Conservation (phyloP, 2,113 vertebrate genomes). For the Dicerorhinus sumatrensis region DNA sequence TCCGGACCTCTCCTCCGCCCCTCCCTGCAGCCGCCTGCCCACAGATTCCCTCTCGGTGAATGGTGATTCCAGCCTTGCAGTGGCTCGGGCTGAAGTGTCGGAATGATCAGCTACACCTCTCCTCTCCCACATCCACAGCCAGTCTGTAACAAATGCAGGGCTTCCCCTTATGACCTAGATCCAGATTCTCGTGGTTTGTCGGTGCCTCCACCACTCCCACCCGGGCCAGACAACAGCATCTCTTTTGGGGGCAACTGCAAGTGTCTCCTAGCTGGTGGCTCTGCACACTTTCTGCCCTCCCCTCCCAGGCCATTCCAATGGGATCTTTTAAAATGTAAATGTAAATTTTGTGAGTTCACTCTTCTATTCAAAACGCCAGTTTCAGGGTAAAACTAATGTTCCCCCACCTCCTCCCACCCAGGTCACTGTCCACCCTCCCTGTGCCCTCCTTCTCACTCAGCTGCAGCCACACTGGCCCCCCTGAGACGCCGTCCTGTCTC, state of each 20-base stretch:
- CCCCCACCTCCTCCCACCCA: neutral
- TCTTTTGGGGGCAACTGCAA: neutral
- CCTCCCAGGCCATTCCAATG: too few relatives aligned
- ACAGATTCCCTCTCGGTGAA: neutral
- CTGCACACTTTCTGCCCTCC: neutral
- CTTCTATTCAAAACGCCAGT: neutral
- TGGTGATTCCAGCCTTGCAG: neutral
- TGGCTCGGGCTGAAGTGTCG: neutral
- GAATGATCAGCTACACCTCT: neutral
- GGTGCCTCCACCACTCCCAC: neutral
- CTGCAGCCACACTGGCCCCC: neutral
- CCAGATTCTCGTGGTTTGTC: neutral
- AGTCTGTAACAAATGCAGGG: neutral
- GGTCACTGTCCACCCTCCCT: neutral
- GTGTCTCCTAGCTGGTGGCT: neutral
- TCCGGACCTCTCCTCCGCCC: neutral
- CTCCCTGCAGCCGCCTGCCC: neutral
- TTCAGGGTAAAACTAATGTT: neutral
- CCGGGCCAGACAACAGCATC: neutral
- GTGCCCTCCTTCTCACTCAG: neutral
- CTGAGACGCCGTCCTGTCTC: neutral
- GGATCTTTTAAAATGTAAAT: neutral
- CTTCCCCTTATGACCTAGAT: neutral
- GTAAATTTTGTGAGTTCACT: neutral
- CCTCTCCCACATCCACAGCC: neutral